Conservation (phyloP, 2,888 invertebrate genomes). For the Deilephila porcellus region DNA sequence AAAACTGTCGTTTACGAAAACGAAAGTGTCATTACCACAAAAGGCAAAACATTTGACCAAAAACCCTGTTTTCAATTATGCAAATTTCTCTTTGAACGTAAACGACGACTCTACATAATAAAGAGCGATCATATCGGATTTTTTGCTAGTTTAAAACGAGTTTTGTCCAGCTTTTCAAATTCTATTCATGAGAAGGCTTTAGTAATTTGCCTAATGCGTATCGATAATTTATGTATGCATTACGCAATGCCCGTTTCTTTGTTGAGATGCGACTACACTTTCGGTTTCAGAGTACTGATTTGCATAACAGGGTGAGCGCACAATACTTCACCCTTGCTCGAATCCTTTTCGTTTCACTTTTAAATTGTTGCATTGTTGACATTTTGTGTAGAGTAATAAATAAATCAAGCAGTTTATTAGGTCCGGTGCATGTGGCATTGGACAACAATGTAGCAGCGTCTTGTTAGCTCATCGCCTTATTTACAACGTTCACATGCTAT, state of each 20-base stretch:
- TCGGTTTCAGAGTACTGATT: conserved; percentile 82
- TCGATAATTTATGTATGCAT: conserved; percentile 80
- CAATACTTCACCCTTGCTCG: conserved; percentile 75
- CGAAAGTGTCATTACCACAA: conserved; percentile 77
- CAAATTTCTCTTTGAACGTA: conserved; percentile 65
- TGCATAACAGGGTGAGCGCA: conserved; percentile 76
- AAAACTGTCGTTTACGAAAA: conserved; percentile 56
- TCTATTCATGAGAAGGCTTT: conserved; percentile 57
- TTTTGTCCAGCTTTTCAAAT: conserved; percentile 61
- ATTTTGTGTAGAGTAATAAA: conserved; percentile 78
- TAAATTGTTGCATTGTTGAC: conserved; percentile 78
- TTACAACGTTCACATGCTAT: conserved; percentile 11
- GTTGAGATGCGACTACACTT: conserved; percentile 65
- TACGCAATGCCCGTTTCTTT: conserved; percentile 68
- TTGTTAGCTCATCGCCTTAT: conserved; percentile 48
- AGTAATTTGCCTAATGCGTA: conserved; percentile 79
- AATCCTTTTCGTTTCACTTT: conserved; percentile 82
- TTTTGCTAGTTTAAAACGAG: conserved; percentile 61
- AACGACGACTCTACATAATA: conserved; percentile 58
- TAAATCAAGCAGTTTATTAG: conserved; percentile 80
- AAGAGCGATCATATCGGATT: conserved; percentile 60
- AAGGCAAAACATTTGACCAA: conserved; percentile 75
- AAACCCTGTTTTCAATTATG: conserved; percentile 67
- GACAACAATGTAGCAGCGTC: conserved; percentile 69
- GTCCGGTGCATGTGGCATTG: conserved; percentile 63